phyloP scores from a whole-genome alignment of 2,797 vertebrate genomes.

The Peromyscus attwateri region DNA sequence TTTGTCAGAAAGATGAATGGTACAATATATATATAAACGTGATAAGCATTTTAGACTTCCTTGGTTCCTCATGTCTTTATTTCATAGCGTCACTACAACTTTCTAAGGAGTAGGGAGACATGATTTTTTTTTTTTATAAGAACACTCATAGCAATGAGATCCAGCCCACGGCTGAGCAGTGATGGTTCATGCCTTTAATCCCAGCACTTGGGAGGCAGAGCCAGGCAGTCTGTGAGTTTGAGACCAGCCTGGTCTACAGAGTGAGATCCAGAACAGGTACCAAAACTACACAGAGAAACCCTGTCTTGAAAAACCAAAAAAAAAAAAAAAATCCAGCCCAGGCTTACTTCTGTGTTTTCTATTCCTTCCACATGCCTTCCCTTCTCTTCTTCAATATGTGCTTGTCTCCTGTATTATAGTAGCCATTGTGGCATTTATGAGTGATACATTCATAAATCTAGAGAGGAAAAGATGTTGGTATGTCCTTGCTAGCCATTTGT shows the following conservation, averaged over 20 bases:
- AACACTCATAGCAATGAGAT: neutral
- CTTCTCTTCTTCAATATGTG: neutral
- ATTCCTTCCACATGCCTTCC: neutral
- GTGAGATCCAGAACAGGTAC: too few relatives aligned
- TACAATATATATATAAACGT: neutral
- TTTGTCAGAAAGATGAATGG: neutral
- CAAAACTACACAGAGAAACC: too few relatives aligned
- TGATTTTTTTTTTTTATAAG: conserved; percentile 39
- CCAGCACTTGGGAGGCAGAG: too few relatives aligned
- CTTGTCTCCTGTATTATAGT: neutral
- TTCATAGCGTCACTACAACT: neutral
- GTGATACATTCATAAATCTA: neutral
- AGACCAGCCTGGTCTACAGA: too few relatives aligned
- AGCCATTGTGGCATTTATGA: neutral
- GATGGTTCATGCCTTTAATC: too few relatives aligned
- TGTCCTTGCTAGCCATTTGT: neutral
- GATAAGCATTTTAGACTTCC: neutral
- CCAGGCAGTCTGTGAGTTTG: too few relatives aligned
- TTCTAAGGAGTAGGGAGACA: neutral
- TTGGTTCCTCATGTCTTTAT: neutral
- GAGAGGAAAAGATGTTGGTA: neutral
- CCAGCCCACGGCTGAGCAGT: neutral
- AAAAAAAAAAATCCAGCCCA: neutral
- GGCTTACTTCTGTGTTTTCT: neutral
- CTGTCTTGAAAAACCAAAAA: too few relatives aligned